These are phyloP conservation scores for Alsophila aescularia DNA, from an alignment of 2,888 invertebrate species.

Conservation along the genomic window DNA sequence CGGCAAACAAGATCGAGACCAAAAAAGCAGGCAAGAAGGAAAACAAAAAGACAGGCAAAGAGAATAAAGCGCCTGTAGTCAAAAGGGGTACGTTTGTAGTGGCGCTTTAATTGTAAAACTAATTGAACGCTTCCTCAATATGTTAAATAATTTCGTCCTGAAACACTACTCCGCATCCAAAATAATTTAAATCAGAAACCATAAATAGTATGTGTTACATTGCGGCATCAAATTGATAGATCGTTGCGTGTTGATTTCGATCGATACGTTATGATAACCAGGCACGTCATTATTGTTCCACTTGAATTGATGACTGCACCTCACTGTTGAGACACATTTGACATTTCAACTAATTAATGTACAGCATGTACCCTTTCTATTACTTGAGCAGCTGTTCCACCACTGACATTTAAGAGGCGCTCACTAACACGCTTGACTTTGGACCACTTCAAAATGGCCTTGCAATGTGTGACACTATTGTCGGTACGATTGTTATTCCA, in stretches of 20 bases:
- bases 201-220: slow-evolving; percentile 17
- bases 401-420: slow-evolving; percentile 73
- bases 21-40: slow-evolving; percentile 78
- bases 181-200: slow-evolving; percentile 15
- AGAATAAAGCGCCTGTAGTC: slow-evolving; percentile 65
- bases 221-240: slow-evolving; percentile 21
- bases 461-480: slow-evolving; percentile 57
- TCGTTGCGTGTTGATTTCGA: slow-evolving; percentile 33
- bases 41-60: slow-evolving; percentile 70
- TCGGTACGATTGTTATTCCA: slow-evolving; percentile 56
- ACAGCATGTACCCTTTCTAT: slow-evolving; percentile 52
- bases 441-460: slow-evolving; percentile 62
- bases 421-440: slow-evolving; percentile 62
- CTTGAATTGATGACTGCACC: slow-evolving; percentile 44
- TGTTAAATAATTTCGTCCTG: slow-evolving; percentile 18
- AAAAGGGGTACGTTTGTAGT: slow-evolving; percentile 76
- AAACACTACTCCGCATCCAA: slow-evolving; percentile 30
- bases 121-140: slow-evolving; percentile 23
- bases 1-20: slow-evolving; percentile 71
- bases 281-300: slow-evolving; percentile 36
- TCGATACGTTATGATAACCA: slow-evolving; percentile 23
- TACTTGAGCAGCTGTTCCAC: slow-evolving; percentile 50
- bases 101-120: slow-evolving; percentile 44
- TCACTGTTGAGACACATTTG: slow-evolving; percentile 47
- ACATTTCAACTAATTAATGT: slow-evolving; percentile 49